These are phyloP conservation scores for Lepidurus apus DNA, from an alignment of 1,140 invertebrate species.

Conservation along the genomic window DNA sequence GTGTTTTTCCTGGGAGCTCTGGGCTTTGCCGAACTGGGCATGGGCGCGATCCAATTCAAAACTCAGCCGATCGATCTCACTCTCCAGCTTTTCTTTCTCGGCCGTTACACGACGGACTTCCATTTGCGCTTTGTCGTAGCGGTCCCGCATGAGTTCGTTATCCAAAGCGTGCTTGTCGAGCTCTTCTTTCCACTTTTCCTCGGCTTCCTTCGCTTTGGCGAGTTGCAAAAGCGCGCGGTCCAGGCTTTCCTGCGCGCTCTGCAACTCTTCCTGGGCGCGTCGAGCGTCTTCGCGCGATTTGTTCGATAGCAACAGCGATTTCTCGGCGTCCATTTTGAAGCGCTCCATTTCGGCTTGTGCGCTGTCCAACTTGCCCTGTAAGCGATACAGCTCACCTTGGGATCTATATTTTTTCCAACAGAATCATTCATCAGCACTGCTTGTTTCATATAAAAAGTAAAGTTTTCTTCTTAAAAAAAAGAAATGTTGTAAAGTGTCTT, in stretches of 20 bases:
- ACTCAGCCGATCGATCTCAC: slow-evolving; percentile 73
- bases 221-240: slow-evolving; percentile 76
- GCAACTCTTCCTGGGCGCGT: slow-evolving; percentile 75
- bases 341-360: slow-evolving; percentile 79
- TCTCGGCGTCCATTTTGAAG: slow-evolving; percentile 76
- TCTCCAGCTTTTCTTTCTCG: slow-evolving; percentile 77
- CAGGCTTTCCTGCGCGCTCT: slow-evolving; percentile 77
- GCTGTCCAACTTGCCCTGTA: slow-evolving; percentile 80
- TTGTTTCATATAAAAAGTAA: neutral
- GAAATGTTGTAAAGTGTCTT: slow-evolving; percentile 40
- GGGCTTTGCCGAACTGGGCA: slow-evolving; percentile 72
- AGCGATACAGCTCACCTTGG: slow-evolving; percentile 78
- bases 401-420: slow-evolving; percentile 49
- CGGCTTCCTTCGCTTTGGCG: slow-evolving; percentile 75
- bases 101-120: slow-evolving; percentile 71
- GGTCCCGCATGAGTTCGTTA: slow-evolving; percentile 77
- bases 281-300: slow-evolving; percentile 80
- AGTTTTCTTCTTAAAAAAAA: neutral
- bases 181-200: slow-evolving; percentile 85
- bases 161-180: slow-evolving; percentile 71
- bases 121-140: slow-evolving; percentile 74
- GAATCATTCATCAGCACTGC: too few relatives aligned
- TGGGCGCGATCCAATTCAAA: slow-evolving; percentile 79
- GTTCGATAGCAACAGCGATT: slow-evolving; percentile 65
- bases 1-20: slow-evolving; percentile 74